Base-by-base conservation (phyloP, 2,113 vertebrate species). In the Semnornis frantzii region DNA sequence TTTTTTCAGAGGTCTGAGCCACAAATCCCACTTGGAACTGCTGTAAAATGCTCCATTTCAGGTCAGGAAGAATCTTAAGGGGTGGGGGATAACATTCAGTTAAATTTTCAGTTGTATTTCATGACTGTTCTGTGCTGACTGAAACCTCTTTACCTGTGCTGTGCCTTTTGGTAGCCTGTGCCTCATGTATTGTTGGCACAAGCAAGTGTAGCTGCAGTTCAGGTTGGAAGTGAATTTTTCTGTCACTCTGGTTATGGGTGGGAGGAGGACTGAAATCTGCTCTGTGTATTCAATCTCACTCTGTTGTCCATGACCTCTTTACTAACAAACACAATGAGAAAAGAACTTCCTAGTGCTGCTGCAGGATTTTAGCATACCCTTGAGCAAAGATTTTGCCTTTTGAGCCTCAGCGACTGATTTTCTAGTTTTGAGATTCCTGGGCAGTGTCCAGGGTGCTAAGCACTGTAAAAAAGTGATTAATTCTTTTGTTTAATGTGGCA, bases 1-100 rank as follows among this genome's bases (percentile, higher is more conserved):
- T 82, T 82, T 96, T 90, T 94, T 93, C 73, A 89, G 92, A 94
- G 77, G 74, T 82, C 91, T 81, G 77, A 93, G 80, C 64, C 50
- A 54, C 16, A 52, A 30, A 48, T 48, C 42, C 59, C 18, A 30
- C 57, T 91, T 93, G 77, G 82, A 80, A 85, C 42, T 30, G 55
- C 42, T 52, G 34, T 57, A 65, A 85, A 96, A 81, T 77, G 69
- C 30, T 85, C 57, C 8, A 33, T 78, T 81, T 55, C 44, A 77
- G 69, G 52, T 86, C 34, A 97, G 91, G 44, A 93, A 69, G 73
- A 88, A 69, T 57, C 27, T 15, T 50, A 11, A 90, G 28, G 57
- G 74, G 60, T 0, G 25, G 75, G 87, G n/a, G 34, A 10, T 46
- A 62, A 64, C 58, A 75, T 90, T 82, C 31, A 28, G 60, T 89